Conservation (phyloP, 2,797 vertebrate species). For the Urosaurus nigricauda region DNA sequence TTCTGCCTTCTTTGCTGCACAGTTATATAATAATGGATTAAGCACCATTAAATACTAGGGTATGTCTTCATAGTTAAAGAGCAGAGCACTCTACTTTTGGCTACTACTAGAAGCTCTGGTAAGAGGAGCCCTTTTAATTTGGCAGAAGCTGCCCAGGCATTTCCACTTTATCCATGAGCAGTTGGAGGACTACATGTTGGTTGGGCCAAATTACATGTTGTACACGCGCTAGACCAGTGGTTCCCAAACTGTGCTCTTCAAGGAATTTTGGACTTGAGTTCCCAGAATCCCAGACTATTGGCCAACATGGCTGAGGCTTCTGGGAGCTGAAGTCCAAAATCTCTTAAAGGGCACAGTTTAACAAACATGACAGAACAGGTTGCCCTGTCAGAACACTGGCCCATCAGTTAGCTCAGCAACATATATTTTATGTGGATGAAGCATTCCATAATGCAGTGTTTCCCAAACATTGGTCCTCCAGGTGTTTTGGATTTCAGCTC, state of each 20-base stretch:
- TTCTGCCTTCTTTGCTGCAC: neutral
- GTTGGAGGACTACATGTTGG: too few relatives aligned
- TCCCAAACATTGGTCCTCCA: too few relatives aligned
- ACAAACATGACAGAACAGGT: neutral
- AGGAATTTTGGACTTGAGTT: too few relatives aligned
- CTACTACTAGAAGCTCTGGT: too few relatives aligned
- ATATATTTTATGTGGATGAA: neutral
- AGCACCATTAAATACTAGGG: neutral
- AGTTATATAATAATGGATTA: conserved; percentile 5
- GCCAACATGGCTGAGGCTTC: too few relatives aligned
- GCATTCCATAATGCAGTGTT: neutral
- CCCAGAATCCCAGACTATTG: too few relatives aligned
- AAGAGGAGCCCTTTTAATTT: neutral
- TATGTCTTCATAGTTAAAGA: neutral
- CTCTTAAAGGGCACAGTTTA: too few relatives aligned
- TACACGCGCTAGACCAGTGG: neutral
- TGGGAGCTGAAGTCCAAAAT: too few relatives aligned
- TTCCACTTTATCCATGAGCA: neutral
- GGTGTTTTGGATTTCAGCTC: too few relatives aligned
- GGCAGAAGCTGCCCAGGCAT: neutral
- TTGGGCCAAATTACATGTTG: neutral
- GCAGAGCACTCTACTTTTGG: neutral
- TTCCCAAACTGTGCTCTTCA: too few relatives aligned
- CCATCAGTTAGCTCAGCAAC: neutral
- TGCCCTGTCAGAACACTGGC: neutral